These are phyloP conservation scores for Spodoptera litura DNA, from an alignment of 1,140 invertebrate species.

Conservation along the genomic window DNA sequence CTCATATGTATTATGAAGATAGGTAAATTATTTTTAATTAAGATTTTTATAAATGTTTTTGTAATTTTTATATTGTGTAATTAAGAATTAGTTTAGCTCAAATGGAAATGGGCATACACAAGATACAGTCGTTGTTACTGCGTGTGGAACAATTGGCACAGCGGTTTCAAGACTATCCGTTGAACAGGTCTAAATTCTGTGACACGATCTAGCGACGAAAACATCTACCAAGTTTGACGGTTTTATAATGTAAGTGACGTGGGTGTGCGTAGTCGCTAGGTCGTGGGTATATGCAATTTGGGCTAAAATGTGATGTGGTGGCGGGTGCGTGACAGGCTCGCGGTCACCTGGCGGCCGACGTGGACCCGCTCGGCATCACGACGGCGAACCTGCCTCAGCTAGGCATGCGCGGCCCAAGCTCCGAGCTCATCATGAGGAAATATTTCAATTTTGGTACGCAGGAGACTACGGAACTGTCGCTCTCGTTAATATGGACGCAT, in stretches of 20 bases:
- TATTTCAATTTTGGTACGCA: conserved; percentile 86
- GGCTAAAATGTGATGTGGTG: conserved; percentile 65
- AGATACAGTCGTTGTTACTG: conserved; percentile 51
- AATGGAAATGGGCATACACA: background rate
- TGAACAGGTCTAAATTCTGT: conserved; percentile 56
- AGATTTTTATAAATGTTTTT: background rate
- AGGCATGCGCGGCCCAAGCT: conserved; percentile 81
- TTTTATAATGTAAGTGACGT: background rate
- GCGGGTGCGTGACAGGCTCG: conserved; percentile 90
- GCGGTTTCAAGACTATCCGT: conserved; percentile 56
- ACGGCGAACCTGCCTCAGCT: conserved; percentile 81
- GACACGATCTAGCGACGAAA: conserved; percentile 60
- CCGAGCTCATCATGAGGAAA: conserved; percentile 86
- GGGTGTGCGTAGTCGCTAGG: conserved; percentile 53
- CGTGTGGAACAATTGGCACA: conserved; percentile 58
- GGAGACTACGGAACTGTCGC: conserved; percentile 53
- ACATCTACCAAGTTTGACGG: conserved; percentile 15
- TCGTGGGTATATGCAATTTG: conserved; percentile 60
- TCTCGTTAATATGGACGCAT: conserved; percentile 55
- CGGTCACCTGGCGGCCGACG: conserved; percentile 97
- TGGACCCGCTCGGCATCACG: conserved; percentile 96
- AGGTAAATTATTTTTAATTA: background rate
- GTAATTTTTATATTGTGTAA: conserved; percentile 19
- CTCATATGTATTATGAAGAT: conserved; percentile 22
- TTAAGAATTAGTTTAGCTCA: conserved; percentile 8